Percentiles rank a stretch among this genome's conserved stretches.
Conservation (phyloP, 2,888 invertebrate genomes). For the Meliscaeva auricollis region DNA sequence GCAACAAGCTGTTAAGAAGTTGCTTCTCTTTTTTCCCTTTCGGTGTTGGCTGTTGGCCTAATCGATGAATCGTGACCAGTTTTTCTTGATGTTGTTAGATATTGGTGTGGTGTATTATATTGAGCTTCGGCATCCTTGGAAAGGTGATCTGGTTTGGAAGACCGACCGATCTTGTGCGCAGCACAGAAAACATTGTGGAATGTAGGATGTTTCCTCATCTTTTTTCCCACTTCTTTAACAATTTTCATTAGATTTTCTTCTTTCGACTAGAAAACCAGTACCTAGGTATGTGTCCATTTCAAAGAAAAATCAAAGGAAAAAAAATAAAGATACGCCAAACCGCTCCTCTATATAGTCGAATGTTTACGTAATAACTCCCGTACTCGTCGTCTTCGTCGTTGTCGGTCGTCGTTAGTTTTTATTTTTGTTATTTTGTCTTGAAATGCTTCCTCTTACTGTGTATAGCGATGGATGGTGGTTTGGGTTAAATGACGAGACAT, state of each 20-base stretch:
- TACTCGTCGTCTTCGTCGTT: slow-evolving; percentile 8
- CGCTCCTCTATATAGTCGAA: slow-evolving; percentile 27
- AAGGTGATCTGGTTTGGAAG: slow-evolving; percentile 74
- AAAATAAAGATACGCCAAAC: slow-evolving; percentile 28
- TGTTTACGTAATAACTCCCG: slow-evolving; percentile 73
- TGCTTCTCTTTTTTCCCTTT: slow-evolving; percentile 18
- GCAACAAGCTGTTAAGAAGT: slow-evolving; percentile 11
- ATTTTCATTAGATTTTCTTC: slow-evolving; percentile 37
- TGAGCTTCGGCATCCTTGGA: slow-evolving; percentile 69
- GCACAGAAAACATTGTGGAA: slow-evolving; percentile 38
- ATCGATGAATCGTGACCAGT: slow-evolving; percentile 72
- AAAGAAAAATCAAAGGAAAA: slow-evolving; percentile 25
- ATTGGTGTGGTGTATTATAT: slow-evolving; percentile 58
- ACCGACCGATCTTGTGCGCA: slow-evolving; percentile 52
- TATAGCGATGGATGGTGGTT: slow-evolving; percentile 27
- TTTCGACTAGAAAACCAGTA: slow-evolving; percentile 25
- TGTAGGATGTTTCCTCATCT: slow-evolving; percentile 44
- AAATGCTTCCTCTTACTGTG: slow-evolving; percentile 41
- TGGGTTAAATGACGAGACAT: slow-evolving; percentile 46
- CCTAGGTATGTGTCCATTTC: slow-evolving; percentile 9
- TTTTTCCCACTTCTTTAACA: slow-evolving; percentile 7
- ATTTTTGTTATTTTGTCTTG: slow-evolving; percentile 40
- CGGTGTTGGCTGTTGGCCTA: slow-evolving; percentile 2
- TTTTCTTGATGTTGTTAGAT: slow-evolving; percentile 37
- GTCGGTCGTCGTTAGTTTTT: slow-evolving; percentile 16